A percentile compares a stretch with the other conserved stretches of the same genome.
Conservation (phyloP, 1,140 invertebrate genomes). For the Drosophila quadrilineata region DNA sequence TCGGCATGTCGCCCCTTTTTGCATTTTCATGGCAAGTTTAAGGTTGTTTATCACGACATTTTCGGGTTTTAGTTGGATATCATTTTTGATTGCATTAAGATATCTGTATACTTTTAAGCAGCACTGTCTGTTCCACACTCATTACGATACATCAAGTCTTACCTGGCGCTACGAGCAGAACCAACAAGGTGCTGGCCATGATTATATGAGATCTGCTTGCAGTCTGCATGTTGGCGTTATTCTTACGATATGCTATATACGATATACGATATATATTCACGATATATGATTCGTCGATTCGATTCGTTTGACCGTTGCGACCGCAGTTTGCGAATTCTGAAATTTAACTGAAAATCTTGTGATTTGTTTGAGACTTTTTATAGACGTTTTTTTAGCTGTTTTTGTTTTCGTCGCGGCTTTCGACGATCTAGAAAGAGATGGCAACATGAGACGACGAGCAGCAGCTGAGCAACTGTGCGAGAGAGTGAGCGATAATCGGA, state of each 20-base stretch:
- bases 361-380: slow-evolving; percentile 80
- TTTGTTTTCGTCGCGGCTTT: slow-evolving; percentile 37
- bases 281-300: slow-evolving; percentile 9
- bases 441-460: background rate
- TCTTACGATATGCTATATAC: slow-evolving; percentile 13
- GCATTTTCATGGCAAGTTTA: background rate
- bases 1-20: background rate
- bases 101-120: background rate
- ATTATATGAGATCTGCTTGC: slow-evolving; percentile 27
- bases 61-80: slow-evolving; percentile 19
- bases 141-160: slow-evolving; percentile 35
- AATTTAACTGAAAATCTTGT: slow-evolving; percentile 81
- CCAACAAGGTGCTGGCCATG: slow-evolving; percentile 46
- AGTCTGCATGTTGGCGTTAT: slow-evolving; percentile 31
- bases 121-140: too few relatives aligned
- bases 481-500: background rate
- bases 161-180: slow-evolving; percentile 61
- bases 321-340: slow-evolving; percentile 69
- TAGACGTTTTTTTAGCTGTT: slow-evolving; percentile 52
- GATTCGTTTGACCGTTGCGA: slow-evolving; percentile 23
- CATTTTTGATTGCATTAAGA: too few relatives aligned
- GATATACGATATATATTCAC: slow-evolving; percentile 19
- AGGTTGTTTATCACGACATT: slow-evolving; percentile 59
- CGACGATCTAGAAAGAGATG: slow-evolving; percentile 37
- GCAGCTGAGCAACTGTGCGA: background rate